Evolutionary conservation across 2,888 invertebrate genomes (phyloP), one percentile per base, ranked within the genome.

Genomic region (Merodon equestris): DNA sequence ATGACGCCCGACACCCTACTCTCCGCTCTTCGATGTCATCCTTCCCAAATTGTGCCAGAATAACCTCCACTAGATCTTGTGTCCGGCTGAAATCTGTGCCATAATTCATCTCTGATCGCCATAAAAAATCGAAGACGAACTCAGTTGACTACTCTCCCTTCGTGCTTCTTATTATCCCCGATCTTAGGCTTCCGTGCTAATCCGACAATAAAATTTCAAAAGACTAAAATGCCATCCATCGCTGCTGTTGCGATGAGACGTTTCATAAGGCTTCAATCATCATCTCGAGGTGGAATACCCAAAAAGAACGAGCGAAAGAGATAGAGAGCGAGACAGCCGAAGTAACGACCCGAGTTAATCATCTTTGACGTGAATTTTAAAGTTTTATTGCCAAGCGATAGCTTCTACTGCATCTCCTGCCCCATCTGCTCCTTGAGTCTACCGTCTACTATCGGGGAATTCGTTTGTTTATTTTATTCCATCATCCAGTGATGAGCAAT

Each of bases 201-300:
- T 79, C 79, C 79, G 70, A 70, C 79, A 64, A 44, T 79, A 79
- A 79, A 79, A 79, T 70, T 79, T 79, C 79, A 79, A 74, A 79
- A 79, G 74, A 79, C 70, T 79, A 79, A 79, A 79, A 79, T 79
- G 58, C 74, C 79, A 64, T 53, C 47, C 73, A 38, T 54, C 58
- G 47, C 38, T 57, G 54, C 60, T 10, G 9, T 3, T 1, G 1
- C 3, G 40, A 40, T 3, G 79, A 74, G 74, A 79, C 63, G 56
- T 64, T 66, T 79, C 70, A 74, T 64, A 74, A 79, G 79, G 70
- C 64, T 42, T 51, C 68, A 61, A 68, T 74, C 54, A 27, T 7
- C 27, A 40, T 40, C 40, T 58, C 27, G 56, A n/a, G 10, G 3
- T 2, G n/a, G n/a, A n/a, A n/a, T 40, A 3, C n/a, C 40, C 40